Evolutionary conservation across 2,888 invertebrate species (phyloP).

Genomic region (Hermaeophaga mercurialis): DNA sequence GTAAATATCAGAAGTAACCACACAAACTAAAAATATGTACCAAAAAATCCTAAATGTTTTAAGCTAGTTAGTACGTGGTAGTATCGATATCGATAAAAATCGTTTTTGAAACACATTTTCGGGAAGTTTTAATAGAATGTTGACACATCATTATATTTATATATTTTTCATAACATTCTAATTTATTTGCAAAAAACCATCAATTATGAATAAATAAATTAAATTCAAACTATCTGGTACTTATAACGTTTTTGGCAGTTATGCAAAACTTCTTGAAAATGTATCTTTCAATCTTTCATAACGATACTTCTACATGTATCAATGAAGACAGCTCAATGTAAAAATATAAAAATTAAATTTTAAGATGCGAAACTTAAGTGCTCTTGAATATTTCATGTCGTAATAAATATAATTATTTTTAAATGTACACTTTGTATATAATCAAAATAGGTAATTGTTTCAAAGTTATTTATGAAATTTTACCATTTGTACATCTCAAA

Average conservation of each 20-base stretch:
- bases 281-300: neutral
- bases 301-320: slow-evolving; percentile 41
- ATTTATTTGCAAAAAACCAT: no score
- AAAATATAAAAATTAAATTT: slow-evolving; percentile 48
- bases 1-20: neutral
- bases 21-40: neutral
- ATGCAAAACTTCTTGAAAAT: neutral
- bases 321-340: slow-evolving; percentile 57
- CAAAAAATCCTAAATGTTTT: slow-evolving; percentile 3
- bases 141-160: no score
- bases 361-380: slow-evolving; percentile 59
- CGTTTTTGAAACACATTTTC: no score
- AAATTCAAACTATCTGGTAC: no score
- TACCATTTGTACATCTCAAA: slow-evolving; percentile 36
- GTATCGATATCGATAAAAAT: neutral
- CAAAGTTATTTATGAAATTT: slow-evolving; percentile 48
- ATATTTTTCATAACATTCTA: no score
- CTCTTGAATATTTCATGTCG: slow-evolving; percentile 59
- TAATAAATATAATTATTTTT: slow-evolving; percentile 57
- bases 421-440: slow-evolving; percentile 60
- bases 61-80: neutral
- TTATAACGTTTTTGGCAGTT: no score
- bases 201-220: no score
- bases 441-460: slow-evolving; percentile 56
- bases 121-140: no score